Base-by-base conservation (phyloP, 2,797 vertebrate species). In the Carapus acus region DNA sequence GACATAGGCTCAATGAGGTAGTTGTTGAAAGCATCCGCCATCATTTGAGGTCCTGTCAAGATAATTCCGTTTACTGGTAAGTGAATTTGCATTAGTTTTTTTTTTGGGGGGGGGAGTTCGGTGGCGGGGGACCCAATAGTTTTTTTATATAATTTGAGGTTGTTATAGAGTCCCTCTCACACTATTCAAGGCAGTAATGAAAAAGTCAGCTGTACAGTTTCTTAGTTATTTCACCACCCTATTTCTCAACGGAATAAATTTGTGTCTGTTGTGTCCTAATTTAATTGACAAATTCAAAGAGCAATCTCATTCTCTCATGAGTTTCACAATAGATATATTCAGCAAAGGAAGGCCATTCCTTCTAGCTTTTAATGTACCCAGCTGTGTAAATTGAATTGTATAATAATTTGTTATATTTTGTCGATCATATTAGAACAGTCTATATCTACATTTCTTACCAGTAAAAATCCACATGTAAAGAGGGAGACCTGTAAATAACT, bases 41-140 rank as follows among this genome's bases (percentile, higher is more conserved):
- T n/a, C 23, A 50, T 11, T 20, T 6, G 14, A 1, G 31, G 33
- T 16, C 38, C 21, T 4, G 19, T 43, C 16, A 44, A 2, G 17
- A 15, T 49, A 2, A 43, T 58, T 58, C 47, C 20, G 12, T 43
- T 16, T 15, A 43, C 42, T 9, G 19, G 23, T 31, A 29, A 29
- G 41, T 44, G 22, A 15, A 44, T 11, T 9, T 20, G 17, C 33
- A 27, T 17, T 31, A 19, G 41, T 52, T 33, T 36, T 8, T 29
- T 34, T 36, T 23, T 58, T 50, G 43, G 40, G 21, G 16, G 27
- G n/a, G 27, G 11, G n/a, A n/a, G n/a, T n/a, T n/a, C n/a, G n/a
- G n/a, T n/a, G n/a, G n/a, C n/a, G n/a, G n/a, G n/a, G n/a, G n/a
- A 43, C 56, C 56, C 27, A 24, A 43, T 24, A 61, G 24, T 47